Base-by-base conservation (phyloP, 2,113 vertebrate species). In the Siniperca chuatsi region DNA sequence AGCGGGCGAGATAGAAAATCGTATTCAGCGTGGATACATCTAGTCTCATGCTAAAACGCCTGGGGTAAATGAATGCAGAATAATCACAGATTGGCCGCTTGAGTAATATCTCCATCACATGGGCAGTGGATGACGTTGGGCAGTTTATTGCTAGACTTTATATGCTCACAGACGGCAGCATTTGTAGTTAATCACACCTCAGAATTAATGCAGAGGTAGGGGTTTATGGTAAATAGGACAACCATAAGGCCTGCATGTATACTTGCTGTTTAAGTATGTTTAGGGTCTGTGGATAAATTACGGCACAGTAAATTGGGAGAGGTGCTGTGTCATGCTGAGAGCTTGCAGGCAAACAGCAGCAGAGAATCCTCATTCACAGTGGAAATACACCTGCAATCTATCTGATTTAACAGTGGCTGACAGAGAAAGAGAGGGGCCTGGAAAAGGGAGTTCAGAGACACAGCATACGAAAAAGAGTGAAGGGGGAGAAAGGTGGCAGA, bases 311-410 rank as follows among this genome's bases (percentile, higher is more conserved):
- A 90, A 88, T 82, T 85, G 83, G 75, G 62, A 89, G 83, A 75
- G 89, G 66, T 86, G 79, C 83, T 82, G 85, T 71, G 84, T 91
- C 87, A 83, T 78, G 68, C 55, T 48, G 84, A 79, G 88, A 67
- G 75, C 84, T 82, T 90, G 78, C 46, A 85, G 84, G 83, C 84
- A 10, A 69, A n/a, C 29, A 61, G 76, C 65, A 40, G 82, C 83
- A 78, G 82, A 83, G 82, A 75, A 90, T 91, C 75, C 85, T 81
- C 79, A 75, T 58, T 69, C 71, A 86, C 55, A 52, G 65, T 75
- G 85, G 78, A 80, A 83, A 92, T 88, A 87, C 86, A 92, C 91
- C 87, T 93, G 90, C 91, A 82, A 90, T 92, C 84, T 78, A 84
- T 93, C 82, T 78, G 79, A 89, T 82, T 92, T 91, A 86, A 90